Conservation (phyloP, 1,140 invertebrate genomes). For the Gryllus bimaculatus region DNA sequence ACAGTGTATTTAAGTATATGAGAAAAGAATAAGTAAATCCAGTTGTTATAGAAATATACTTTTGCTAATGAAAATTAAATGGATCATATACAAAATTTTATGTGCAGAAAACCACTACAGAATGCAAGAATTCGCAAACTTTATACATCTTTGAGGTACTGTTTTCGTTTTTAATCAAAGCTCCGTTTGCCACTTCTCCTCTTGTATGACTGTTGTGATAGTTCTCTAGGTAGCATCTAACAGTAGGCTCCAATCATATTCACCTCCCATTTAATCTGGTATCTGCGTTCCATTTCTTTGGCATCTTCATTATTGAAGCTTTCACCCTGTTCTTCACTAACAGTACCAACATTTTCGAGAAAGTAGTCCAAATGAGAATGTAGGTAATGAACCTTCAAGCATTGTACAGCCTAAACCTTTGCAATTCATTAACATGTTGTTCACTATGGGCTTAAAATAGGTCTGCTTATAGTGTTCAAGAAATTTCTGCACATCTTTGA, state of each 20-base stretch:
- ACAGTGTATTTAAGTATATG: neutral
- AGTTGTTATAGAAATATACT: neutral
- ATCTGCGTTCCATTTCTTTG: conserved; percentile 28
- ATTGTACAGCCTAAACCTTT: neutral
- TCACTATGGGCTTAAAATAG: neutral
- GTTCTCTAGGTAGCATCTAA: conserved; percentile 28
- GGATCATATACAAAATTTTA: neutral
- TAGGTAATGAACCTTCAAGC: conserved; percentile 32
- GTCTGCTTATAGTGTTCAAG: conserved; percentile 26
- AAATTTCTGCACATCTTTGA: conserved; percentile 21
- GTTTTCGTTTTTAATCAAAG: neutral
- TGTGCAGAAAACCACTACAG: neutral
- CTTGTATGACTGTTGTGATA: neutral
- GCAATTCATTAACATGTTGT: neutral
- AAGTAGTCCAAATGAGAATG: conserved; percentile 35
- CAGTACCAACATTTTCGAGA: conserved; percentile 28
- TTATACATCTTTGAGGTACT: neutral
- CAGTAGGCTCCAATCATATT: conserved; percentile 32
- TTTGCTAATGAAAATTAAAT: neutral
- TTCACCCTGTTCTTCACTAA: conserved; percentile 33
- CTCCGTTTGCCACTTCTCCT: neutral
- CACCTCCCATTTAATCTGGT: conserved; percentile 29
- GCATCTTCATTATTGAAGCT: conserved; percentile 34
- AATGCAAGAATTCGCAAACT: neutral
- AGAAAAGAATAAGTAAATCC: too few relatives aligned